Percentiles rank a stretch among this genome's conserved stretches.
Evolutionary conservation across 2,888 invertebrate genomes (phyloP).

Genomic region (Lasioglossum pauxillum): DNA sequence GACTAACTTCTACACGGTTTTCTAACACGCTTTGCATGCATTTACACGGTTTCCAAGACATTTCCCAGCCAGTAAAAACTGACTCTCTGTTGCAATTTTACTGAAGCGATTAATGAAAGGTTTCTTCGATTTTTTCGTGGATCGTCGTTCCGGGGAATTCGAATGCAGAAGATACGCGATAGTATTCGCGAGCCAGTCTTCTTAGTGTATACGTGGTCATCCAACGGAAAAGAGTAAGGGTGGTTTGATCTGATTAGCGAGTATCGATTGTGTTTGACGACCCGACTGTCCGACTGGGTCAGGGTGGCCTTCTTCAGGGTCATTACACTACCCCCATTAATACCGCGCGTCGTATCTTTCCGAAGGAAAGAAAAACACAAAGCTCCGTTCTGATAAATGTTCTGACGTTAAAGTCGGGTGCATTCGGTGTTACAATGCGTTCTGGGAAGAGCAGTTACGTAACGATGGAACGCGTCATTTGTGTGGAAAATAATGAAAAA

Average conservation of each 20-base stretch:
- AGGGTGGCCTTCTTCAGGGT: constrained; percentile 75
- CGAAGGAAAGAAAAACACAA: background rate
- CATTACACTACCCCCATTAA: constrained; percentile 62
- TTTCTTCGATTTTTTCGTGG: background rate
- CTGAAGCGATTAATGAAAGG: background rate
- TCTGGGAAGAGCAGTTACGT: background rate
- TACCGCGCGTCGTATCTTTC: constrained; percentile 26
- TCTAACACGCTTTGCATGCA: background rate
- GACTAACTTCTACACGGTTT: background rate
- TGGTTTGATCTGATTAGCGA: constrained; percentile 81
- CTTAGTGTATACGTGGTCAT: constrained; percentile 52
- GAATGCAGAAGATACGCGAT: background rate
- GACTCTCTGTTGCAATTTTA: background rate
- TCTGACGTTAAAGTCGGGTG: background rate
- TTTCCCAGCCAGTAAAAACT: background rate
- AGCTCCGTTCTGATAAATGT: background rate
- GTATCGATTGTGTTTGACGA: constrained; percentile 81
- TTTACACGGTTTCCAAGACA: background rate
- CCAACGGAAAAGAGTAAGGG: constrained; percentile 66
- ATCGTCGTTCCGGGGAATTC: background rate
- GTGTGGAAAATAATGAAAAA: background rate
- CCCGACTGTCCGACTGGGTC: constrained; percentile 78
- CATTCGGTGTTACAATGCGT: background rate
- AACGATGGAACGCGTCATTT: background rate
- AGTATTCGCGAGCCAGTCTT: constrained; percentile 21